A percentile compares a stretch with the other conserved stretches of the same genome.
phyloP scores from a whole-genome alignment of 2,113 vertebrate genomes.

The Eonycteris spelaea region DNA sequence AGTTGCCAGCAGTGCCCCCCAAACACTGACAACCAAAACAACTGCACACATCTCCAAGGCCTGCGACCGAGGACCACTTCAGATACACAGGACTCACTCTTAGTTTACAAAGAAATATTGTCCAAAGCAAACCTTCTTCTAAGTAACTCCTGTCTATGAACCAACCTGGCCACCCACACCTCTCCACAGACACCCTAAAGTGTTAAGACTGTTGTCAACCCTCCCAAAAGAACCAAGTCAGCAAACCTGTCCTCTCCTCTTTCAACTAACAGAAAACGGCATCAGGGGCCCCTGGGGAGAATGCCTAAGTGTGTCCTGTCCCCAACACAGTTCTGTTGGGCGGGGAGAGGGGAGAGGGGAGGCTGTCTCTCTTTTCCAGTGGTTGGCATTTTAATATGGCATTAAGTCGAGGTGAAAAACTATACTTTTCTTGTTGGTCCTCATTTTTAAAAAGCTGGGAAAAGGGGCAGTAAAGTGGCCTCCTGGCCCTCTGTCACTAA shows the following conservation, averaged over 20 bases:
- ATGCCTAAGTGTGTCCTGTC: accelerated
- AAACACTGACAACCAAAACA: background rate
- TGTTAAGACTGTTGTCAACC: background rate
- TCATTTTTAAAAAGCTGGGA: background rate
- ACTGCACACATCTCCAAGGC: background rate
- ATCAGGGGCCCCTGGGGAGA: background rate
- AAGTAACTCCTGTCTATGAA: background rate
- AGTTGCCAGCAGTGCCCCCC: background rate
- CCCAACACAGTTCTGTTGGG: accelerated
- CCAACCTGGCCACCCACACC: too few species aligned
- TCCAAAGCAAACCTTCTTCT: background rate
- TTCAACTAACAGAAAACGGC: background rate
- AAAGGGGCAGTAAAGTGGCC: accelerated
- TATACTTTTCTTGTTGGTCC: background rate
- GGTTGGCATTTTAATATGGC: background rate
- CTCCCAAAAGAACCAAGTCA: background rate
- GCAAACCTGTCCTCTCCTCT: background rate
- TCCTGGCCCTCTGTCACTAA: accelerated
- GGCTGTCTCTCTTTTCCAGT: too few species aligned
- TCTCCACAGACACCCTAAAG: accelerated
- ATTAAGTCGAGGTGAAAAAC: background rate
- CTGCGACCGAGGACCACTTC: background rate
- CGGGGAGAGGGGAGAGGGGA: too few species aligned
- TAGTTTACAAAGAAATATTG: background rate
- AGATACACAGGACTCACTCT: accelerated